Evolutionary conservation across 2,888 invertebrate species (phyloP).

Genomic region (Sabatieria punctata): DNA sequence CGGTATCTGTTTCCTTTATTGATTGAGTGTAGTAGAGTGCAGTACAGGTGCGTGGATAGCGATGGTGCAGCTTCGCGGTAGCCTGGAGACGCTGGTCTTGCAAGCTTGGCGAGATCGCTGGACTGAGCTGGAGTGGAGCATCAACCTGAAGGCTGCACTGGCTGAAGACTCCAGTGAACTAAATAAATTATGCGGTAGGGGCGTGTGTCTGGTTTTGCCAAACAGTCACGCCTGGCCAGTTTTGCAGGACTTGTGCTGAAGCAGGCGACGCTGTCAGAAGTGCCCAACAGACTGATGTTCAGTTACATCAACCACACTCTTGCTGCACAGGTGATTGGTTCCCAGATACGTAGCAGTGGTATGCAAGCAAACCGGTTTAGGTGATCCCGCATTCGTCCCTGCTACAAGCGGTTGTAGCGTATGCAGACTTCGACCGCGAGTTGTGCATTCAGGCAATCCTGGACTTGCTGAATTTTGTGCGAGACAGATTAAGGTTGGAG

Average conservation of each 20-base stretch:
- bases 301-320: conserved; percentile 9
- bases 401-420: conserved; percentile 8
- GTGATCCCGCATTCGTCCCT: conserved; percentile 6
- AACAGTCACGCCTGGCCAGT: background rate
- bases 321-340: conserved; percentile 6
- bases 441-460: conserved; percentile 9
- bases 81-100: conserved; percentile 9
- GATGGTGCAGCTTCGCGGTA: background rate
- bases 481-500: conserved; percentile 2
- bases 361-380: no score
- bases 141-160: conserved; percentile 7
- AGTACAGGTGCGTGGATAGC: no score
- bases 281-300: conserved; percentile 11
- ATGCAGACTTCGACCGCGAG: conserved; percentile 5
- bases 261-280: conserved; percentile 12
- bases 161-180: conserved; percentile 2
- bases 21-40: no score
- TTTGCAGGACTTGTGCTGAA: conserved; percentile 8
- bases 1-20: no score
- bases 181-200: conserved; percentile 7
- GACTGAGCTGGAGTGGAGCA: conserved; percentile 10
- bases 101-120: conserved; percentile 12
- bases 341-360: background rate
- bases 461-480: conserved; percentile 2
- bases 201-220: background rate